Percentiles rank a stretch among this genome's conserved stretches.
Conservation (phyloP, 2,888 invertebrate genomes). For the Acleris sparsana region DNA sequence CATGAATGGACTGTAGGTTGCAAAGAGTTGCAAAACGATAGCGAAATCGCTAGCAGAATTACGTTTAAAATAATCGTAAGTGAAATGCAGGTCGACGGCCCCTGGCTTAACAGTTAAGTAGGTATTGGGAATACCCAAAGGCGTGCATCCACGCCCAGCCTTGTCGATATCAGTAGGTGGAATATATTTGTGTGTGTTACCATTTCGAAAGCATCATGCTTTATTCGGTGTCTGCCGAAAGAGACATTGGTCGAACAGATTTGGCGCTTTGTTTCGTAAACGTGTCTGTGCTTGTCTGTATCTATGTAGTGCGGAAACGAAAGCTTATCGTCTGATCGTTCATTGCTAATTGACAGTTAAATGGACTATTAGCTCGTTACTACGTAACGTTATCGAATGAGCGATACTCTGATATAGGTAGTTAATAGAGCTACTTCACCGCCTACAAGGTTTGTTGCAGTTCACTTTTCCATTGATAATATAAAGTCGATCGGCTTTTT, state of each 20-base stretch:
- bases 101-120: constrained; percentile 25
- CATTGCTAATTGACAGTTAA: constrained; percentile 72
- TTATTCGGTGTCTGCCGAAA: constrained; percentile 20
- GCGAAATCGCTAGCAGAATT: constrained; percentile 33
- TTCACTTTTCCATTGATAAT: constrained; percentile 31
- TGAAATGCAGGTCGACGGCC: constrained; percentile 25
- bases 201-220: constrained; percentile 29
- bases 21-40: constrained; percentile 32
- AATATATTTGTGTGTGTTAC: constrained; percentile 29
- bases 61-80: constrained; percentile 18
- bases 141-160: constrained; percentile 30
- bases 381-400: constrained; percentile 60
- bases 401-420: constrained; percentile 51
- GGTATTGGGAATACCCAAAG: constrained; percentile 26
- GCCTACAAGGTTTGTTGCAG: constrained; percentile 19
- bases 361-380: constrained; percentile 60
- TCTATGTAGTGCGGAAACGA: constrained; percentile 22
- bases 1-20: constrained; percentile 76
- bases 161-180: constrained; percentile 35
- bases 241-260: constrained; percentile 14
- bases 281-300: constrained; percentile 15
- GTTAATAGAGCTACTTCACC: constrained; percentile 50
- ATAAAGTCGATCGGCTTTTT: constrained; percentile 46
- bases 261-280: constrained; percentile 31
- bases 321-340: constrained; percentile 48